Conservation (phyloP, 2,888 invertebrate genomes). For the Drosophila dives region DNA sequence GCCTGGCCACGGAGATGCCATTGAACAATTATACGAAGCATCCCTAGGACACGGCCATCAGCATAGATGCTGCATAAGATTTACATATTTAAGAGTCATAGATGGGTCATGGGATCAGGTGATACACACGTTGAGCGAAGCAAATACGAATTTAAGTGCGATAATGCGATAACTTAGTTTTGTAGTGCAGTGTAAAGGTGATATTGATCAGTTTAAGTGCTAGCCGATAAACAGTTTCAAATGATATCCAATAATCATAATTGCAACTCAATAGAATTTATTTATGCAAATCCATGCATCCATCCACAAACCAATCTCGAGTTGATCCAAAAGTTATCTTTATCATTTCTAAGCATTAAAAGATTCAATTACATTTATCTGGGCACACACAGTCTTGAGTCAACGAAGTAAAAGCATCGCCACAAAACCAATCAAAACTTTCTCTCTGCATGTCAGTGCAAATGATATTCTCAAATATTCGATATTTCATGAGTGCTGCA, state of each 20-base stretch:
- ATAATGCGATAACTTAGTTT: slow-evolving; percentile 20
- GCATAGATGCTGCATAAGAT: slow-evolving; percentile 65
- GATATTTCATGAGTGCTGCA: slow-evolving; percentile 40
- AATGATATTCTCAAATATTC: slow-evolving; percentile 20
- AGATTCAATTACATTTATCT: slow-evolving; percentile 35
- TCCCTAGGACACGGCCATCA: slow-evolving; percentile 81
- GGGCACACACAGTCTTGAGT: slow-evolving; percentile 9
- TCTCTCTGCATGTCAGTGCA: slow-evolving; percentile 18
- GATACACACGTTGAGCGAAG: slow-evolving; percentile 60
- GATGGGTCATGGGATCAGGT: slow-evolving; percentile 40
- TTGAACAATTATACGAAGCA: slow-evolving; percentile 84
- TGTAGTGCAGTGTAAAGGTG: slow-evolving; percentile 57
- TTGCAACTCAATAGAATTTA: slow-evolving; percentile 14
- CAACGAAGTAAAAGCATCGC: slow-evolving; percentile 29
- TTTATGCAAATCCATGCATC: slow-evolving; percentile 6
- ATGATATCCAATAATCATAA: slow-evolving; percentile 28
- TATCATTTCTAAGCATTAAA: slow-evolving; percentile 23
- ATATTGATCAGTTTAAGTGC: slow-evolving; percentile 50
- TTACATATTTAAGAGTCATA: slow-evolving; percentile 26
- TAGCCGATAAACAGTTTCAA: slow-evolving; percentile 21
- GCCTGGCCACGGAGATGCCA: slow-evolving; percentile 83
- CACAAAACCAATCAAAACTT: slow-evolving; percentile 55
- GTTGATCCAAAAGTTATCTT: slow-evolving; percentile 20
- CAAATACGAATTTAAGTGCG: slow-evolving; percentile 58
- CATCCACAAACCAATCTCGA: slow-evolving; percentile 1